Evolutionary conservation across 2,888 invertebrate genomes (phyloP).

Genomic region (Xanthorhoe spadicearia): DNA sequence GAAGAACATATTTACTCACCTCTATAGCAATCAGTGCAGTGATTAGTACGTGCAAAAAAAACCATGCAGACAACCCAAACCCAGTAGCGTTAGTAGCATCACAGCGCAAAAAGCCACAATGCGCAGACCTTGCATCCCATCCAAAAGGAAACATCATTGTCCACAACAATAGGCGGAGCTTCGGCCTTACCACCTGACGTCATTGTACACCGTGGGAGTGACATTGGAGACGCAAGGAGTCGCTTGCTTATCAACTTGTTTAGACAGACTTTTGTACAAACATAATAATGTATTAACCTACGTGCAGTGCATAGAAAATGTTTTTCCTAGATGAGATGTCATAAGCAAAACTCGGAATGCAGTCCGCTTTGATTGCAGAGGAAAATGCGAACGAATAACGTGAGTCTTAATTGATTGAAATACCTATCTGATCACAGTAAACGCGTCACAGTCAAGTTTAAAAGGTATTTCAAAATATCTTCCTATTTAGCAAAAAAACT

Average conservation of each 20-base stretch:
- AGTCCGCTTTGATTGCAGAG: constrained; percentile 18
- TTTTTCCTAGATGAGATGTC: constrained; percentile 17
- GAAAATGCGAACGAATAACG: constrained; percentile 15
- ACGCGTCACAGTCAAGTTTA: not conserved
- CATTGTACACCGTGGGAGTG: constrained; percentile 73
- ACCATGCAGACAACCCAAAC: constrained; percentile 25
- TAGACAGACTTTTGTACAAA: constrained; percentile 13
- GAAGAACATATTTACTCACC: not conserved
- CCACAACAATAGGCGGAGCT: constrained; percentile 61
- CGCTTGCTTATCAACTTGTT: constrained; percentile 21
- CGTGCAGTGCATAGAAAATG: constrained; percentile 34
- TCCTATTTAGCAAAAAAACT: not conserved
- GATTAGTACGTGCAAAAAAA: constrained; percentile 5
- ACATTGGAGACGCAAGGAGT: constrained; percentile 62
- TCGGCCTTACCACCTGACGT: constrained; percentile 54
- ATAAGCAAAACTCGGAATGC: constrained; percentile 29
- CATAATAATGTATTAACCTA: not conserved
- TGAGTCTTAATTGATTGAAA: constrained; percentile 17
- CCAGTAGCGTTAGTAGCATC: constrained; percentile 39
- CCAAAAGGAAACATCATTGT: constrained; percentile 62
- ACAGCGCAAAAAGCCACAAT: constrained; percentile 44
- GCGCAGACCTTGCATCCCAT: constrained; percentile 53
- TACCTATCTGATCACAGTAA: not conserved
- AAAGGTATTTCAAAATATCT: not conserved
- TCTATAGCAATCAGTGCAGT: not conserved